Evolutionary conservation across 2,888 invertebrate genomes (phyloP).

Genomic region (Watsonalla binaria): DNA sequence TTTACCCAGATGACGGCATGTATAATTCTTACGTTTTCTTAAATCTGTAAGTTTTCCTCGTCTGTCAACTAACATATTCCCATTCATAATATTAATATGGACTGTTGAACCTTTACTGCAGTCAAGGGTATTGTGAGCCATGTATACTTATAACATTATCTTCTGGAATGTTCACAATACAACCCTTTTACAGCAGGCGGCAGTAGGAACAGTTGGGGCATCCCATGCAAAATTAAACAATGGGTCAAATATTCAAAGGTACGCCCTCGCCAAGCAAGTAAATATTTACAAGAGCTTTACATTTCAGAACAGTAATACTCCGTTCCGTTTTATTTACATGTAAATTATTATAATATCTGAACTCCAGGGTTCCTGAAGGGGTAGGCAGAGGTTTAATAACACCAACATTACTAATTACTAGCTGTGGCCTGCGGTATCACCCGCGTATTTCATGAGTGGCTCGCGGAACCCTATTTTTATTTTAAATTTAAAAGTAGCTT

Average conservation of each 20-base stretch:
- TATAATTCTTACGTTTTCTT: too few species aligned
- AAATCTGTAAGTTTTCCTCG: too few species aligned
- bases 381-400: background rate
- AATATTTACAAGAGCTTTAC: conserved; percentile 24
- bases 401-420: too few species aligned
- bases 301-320: background rate
- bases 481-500: too few species aligned
- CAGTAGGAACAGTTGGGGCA: conserved; percentile 15
- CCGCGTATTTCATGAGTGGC: too few species aligned
- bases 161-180: conserved; percentile 27
- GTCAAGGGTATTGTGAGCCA: background rate
- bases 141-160: conserved; percentile 10
- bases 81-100: too few species aligned
- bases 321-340: background rate
- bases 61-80: too few species aligned
- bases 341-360: background rate
- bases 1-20: too few species aligned
- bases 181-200: conserved; percentile 3
- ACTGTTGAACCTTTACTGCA: background rate
- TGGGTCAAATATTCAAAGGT: conserved; percentile 26
- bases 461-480: too few species aligned
- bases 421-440: too few species aligned
- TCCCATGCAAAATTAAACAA: conserved; percentile 33
- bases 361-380: background rate
- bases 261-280: conserved; percentile 15